Evolutionary conservation across 2,113 vertebrate species (phyloP), one percentile per base, ranked within the genome.

Genomic region (Notarius quadriscutis): DNA sequence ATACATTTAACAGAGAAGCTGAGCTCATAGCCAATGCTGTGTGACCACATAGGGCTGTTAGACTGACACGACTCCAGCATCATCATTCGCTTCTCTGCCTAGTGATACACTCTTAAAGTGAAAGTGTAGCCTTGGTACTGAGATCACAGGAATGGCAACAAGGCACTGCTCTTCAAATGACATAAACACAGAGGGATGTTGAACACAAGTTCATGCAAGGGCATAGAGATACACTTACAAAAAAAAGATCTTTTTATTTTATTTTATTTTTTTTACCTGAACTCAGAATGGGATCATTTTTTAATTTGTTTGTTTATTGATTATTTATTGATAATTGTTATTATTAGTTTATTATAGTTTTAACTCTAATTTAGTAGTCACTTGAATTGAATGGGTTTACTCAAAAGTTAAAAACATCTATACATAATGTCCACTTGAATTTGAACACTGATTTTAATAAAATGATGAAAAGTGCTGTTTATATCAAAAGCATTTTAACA

Each of bases 101-200:
- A 87, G 86, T 87, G 86, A 87, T 84, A 87, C 86, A 75, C 86
- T 87, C 86, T 87, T 87, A 87, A 87, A 87, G 86, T 27, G 86
- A 87, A 87, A 84, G 86, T 67, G 86, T 87, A 84, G 81, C 86
- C 60, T 87, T 55, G 60, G 50, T 48, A 75, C 58, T 84, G 48
- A 30, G 72, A 71, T 65, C 81, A 84, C 71, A 84, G 51, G 30
- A 74, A 80, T 80, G 78, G 60, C 55, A 77, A 20, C 27, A 5
- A 69, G 30, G 51, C 30, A 74, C 69, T 5, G 4, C 15, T 62
- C 0, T 57, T 60, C 53, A 87, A 63, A 72, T 60, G 71, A 30
- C 12, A 20, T 8, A 30, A 20, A 55, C 34, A 48, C 63, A 22
- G 25, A 80, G 58, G 41, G 3, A 50, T 7, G 60, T 30, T 41